Percentiles rank a stretch among this genome's conserved stretches.
Evolutionary conservation across 2,113 vertebrate species (phyloP).

Genomic region (Psilopogon haemacephalus): DNA sequence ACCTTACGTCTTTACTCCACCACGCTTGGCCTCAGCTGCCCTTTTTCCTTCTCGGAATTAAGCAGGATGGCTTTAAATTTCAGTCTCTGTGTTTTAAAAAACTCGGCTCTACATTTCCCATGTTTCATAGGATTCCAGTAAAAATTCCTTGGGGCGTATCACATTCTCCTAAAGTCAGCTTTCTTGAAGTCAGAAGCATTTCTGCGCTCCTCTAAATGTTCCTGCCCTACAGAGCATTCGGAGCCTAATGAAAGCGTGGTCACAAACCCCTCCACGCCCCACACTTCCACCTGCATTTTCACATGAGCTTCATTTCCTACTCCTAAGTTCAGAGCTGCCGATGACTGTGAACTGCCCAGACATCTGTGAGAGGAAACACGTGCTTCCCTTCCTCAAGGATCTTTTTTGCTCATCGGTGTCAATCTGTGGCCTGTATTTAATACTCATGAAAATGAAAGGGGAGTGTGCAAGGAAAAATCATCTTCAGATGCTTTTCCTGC

Average conservation of each 20-base stretch:
- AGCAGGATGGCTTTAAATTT: conserved; percentile 61
- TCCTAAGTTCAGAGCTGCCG: conserved; percentile 10
- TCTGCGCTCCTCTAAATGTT: conserved; percentile 31
- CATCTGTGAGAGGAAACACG: neutral
- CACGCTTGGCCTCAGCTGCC: conserved; percentile 63
- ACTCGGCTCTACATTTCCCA: conserved; percentile 54
- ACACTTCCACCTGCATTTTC: conserved; percentile 23
- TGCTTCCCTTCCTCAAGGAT: conserved; percentile 47
- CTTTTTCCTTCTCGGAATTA: conserved; percentile 60
- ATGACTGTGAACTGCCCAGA: neutral
- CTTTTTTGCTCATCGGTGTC: conserved; percentile 6
- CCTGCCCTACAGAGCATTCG: conserved; percentile 21
- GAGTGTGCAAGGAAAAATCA: conserved; percentile 22
- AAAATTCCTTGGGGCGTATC: conserved; percentile 53
- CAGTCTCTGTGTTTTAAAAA: conserved; percentile 54
- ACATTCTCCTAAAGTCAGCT: conserved; percentile 64
- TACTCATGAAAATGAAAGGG: neutral
- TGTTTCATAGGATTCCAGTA: conserved; percentile 57
- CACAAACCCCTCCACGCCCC: conserved; percentile 5
- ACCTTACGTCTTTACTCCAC: conserved; percentile 53
- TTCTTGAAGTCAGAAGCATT: conserved; percentile 56
- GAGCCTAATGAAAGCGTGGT: conserved; percentile 45
- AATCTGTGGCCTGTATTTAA: neutral
- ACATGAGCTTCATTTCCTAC: conserved; percentile 51
- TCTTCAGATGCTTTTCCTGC: conserved; percentile 9